Evolutionary conservation across 1,140 invertebrate genomes (phyloP), one percentile per base, ranked within the genome.

Genomic region (Metopolophium dirhodum): DNA sequence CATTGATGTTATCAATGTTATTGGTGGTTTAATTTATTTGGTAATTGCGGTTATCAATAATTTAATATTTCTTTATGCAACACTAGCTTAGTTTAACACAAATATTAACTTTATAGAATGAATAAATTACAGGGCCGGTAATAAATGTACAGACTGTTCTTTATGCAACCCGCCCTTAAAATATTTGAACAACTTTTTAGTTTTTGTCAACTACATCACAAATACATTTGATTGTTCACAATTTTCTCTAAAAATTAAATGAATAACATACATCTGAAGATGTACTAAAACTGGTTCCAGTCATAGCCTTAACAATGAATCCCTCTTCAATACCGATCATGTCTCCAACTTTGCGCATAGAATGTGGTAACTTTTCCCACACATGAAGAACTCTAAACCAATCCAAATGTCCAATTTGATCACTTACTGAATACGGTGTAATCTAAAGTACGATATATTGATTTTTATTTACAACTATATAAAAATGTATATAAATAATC

Each of bases 261-360:
- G 0, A 89, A 35, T 45, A 83, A 93, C 95, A 95, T 96, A 95
- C 96, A 95, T 95, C 95, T 93, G 95, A 94, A 22, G 95, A 94
- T 90, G 95, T 95, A 92, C 95, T 96, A 77, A 95, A 94, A 94
- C 96, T 96, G 45, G 96, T 95, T 23, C 98, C 97, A 94, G 97
- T 96, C 94, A 99, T 96, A 30, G 97, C 97, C 86, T 96, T 96
- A 93, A 98, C 96, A 49, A 99, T 96, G 95, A 98, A 99, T n/a
- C 97, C 96, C 95, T 99, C 98, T 95, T 97, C 96, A 7, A 99
- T 96, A 0, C 99, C 99, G 41, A 99, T 97, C n/a, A 99, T 95
- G 94, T 98, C 96, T 1, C 98, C 99, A 51, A 99, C 98, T 94
- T 97, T 96, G 94, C 97, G 97, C 96, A 98, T 97, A 94, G 96